Evolutionary conservation across 2,113 vertebrate genomes (phyloP).

Genomic region (Sinosuthora webbiana): DNA sequence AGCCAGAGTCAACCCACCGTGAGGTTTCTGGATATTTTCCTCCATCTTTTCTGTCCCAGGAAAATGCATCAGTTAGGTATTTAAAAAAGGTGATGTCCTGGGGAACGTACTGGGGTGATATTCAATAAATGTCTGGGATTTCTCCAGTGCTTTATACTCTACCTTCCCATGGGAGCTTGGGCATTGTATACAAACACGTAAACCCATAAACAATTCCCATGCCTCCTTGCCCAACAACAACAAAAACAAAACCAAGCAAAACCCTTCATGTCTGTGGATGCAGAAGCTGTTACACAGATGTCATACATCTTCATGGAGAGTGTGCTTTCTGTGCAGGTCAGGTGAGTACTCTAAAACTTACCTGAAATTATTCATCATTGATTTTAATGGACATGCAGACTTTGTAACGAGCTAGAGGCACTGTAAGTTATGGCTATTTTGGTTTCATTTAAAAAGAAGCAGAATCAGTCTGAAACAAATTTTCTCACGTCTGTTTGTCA

Average conservation of each 20-base stretch:
- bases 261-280: neutral
- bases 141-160: neutral
- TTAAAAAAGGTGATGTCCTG: neutral
- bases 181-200: neutral
- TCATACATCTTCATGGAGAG: neutral
- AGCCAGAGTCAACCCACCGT: neutral
- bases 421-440: neutral
- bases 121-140: neutral
- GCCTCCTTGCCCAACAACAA: neutral
- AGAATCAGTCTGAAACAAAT: neutral
- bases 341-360: neutral
- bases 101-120: neutral
- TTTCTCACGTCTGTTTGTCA: neutral
- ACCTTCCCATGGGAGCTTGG: neutral
- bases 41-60: neutral
- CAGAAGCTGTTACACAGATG: neutral
- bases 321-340: neutral
- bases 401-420: neutral
- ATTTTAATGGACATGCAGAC: neutral
- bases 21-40: neutral
- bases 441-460: neutral
- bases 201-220: neutral
- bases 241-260: neutral
- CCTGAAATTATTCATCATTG: neutral
- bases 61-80: neutral